phyloP scores from a whole-genome alignment of 2,113 vertebrate species.

The Zosterops hypoxanthus region DNA sequence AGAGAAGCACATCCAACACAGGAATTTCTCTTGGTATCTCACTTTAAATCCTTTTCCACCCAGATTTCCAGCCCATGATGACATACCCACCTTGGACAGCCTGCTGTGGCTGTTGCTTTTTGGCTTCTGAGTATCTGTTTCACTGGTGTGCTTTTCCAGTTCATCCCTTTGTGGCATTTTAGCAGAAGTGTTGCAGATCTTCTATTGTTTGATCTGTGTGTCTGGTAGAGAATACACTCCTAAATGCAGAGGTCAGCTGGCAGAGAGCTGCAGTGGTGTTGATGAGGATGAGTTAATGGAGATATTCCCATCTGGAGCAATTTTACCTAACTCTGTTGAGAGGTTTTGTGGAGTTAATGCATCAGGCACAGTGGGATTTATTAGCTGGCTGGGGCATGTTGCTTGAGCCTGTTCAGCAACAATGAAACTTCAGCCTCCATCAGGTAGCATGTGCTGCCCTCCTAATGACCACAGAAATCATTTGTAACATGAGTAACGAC shows the following conservation, averaged over 20 bases:
- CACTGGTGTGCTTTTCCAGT: not conserved
- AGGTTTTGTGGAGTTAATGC: not conserved
- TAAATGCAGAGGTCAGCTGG: not conserved
- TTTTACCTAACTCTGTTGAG: not conserved
- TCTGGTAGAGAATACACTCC: not conserved
- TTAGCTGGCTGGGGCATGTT: not conserved
- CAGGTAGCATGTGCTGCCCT: not conserved
- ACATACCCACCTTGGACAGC: not conserved
- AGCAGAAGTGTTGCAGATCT: not conserved
- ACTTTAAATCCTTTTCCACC: not conserved
- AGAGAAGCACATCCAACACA: not conserved
- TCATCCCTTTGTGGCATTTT: not conserved
- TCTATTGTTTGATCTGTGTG: not conserved
- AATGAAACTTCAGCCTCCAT: not conserved
- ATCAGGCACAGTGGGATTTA: not conserved
- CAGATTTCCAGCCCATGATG: not conserved
- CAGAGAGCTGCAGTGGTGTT: not conserved
- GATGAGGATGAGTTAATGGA: not conserved
- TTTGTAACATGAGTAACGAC: not conserved
- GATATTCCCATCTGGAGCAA: not conserved
- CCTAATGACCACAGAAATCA: accelerated
- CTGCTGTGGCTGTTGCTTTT: not conserved
- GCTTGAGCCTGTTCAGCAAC: not conserved
- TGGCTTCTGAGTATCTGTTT: not conserved
- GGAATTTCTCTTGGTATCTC: not conserved